Evolutionary conservation across 2,888 invertebrate species (phyloP).

Genomic region (Pollenia griseotomentosa): DNA sequence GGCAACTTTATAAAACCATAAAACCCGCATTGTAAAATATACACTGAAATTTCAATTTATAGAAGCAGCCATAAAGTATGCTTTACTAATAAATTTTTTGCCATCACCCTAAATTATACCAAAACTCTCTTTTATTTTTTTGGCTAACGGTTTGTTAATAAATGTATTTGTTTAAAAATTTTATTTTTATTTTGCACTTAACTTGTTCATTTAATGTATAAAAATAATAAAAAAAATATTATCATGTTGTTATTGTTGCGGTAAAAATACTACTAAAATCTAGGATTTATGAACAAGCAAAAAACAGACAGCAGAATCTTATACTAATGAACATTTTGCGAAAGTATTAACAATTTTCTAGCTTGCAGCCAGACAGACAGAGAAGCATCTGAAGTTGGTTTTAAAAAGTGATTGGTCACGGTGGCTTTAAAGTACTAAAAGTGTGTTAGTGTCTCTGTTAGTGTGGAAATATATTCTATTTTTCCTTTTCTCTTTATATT

Average conservation of each 20-base stretch:
- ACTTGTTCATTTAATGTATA: background rate
- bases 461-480: conserved; percentile 1
- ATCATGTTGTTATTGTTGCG: conserved; percentile 24
- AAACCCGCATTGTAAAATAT: conserved; percentile 31
- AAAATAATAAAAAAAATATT: conserved; percentile 15
- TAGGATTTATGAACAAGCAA: conserved; percentile 24
- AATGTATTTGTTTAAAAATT: background rate
- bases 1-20: conserved; percentile 14
- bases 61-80: conserved; percentile 31
- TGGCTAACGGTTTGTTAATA: background rate
- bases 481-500: conserved; percentile 9
- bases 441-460: background rate
- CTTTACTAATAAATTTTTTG: conserved; percentile 2
- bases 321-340: background rate
- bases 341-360: background rate
- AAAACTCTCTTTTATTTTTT: background rate
- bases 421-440: conserved; percentile 17
- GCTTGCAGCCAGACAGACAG: conserved; percentile 1
- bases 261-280: conserved; percentile 7
- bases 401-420: conserved; percentile 52
- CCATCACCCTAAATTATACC: conserved; percentile 10
- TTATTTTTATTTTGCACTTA: conserved; percentile 31
- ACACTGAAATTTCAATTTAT: conserved; percentile 31
- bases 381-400: conserved; percentile 23
- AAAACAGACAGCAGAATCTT: background rate